A percentile compares a stretch with the other conserved stretches of the same genome.
Evolutionary conservation across 2,888 invertebrate genomes (phyloP).

Genomic region (Tipula helvola): DNA sequence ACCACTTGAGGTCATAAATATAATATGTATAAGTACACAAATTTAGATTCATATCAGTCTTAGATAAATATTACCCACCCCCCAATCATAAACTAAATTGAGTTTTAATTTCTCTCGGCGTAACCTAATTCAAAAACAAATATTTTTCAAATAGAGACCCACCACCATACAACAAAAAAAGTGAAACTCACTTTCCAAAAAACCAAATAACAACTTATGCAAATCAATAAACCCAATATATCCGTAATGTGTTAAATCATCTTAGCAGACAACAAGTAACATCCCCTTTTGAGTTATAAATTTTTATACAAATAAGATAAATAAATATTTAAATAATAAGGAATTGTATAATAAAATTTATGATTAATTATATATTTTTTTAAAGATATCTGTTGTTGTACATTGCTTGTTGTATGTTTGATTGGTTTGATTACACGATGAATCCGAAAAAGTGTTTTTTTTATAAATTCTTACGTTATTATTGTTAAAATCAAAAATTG

Average conservation of each 20-base stretch:
- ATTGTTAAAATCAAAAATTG: not conserved
- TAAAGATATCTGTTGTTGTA: not conserved
- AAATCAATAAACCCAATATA: not conserved
- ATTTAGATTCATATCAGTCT: no score
- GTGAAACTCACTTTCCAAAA: not conserved
- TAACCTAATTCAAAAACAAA: not conserved
- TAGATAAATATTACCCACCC: not conserved
- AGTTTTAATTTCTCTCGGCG: not conserved
- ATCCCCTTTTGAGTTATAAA: not conserved
- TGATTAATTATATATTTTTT: not conserved
- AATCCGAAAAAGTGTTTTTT: not conserved
- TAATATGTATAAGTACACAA: no score
- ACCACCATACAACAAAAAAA: not conserved
- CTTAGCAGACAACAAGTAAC: not conserved
- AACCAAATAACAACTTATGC: not conserved
- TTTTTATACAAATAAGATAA: not conserved
- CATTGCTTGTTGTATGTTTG: not conserved
- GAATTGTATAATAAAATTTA: not conserved
- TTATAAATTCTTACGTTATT: not conserved
- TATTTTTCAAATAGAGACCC: not conserved
- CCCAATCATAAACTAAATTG: not conserved
- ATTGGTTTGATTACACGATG: not conserved
- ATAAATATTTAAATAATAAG: constrained; percentile 4
- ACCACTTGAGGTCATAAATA: not conserved
- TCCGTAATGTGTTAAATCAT: not conserved